Base-by-base conservation (phyloP, 2,797 vertebrate species). In the Coregonus suidteri region DNA sequence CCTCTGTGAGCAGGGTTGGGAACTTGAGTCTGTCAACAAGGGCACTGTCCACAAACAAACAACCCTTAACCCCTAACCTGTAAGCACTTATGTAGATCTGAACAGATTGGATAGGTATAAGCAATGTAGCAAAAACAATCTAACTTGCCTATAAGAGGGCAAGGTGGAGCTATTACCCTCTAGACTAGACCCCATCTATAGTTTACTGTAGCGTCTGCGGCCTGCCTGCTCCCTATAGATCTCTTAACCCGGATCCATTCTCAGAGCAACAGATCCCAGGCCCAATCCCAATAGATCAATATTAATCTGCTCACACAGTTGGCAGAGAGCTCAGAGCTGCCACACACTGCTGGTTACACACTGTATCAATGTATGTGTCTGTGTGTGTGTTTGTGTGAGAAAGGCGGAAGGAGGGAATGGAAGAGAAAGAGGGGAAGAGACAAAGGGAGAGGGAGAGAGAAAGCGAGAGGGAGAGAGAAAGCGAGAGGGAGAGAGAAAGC, bases 231-330 rank as follows among this genome's bases (percentile, higher is more conserved):
- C 73, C 4, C 34, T 65, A 66, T 51, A 51, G 73, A 75, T 75
- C n/a, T 9, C 20, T 25, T 15, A 14, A 54, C 51, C 47, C 41
- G 35, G 35, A 30, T 65, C 59, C 20, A 16, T 0, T 47, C 34
- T 5, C 59, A 74, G 72, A 25, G 34, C 18, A 73, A 30, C 31
- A 54, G 71, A 54, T 73, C 71, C 9, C 41, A 47, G 41, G 41
- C 9, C 41, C 11, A 9, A 47, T 47, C 41, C 72, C 72, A 51
- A n/a, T 75, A 20, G 73, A 75, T 75, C 59, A 41, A 56, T 74
- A 13, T 37, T 52, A 74, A 54, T 75, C 59, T 47, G 41, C 41
- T 56, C n/a, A 25, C n/a, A 9, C 35, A 47, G 35, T 34, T 18
- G 14, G 1, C 52, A 41, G 6, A 41, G 66, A 11, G 69, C 71